Percentiles rank a stretch among this genome's conserved stretches.
These are phyloP conservation scores for Anguilla pacifica DNA, from an alignment of 2,797 vertebrate species.

Conservation along the genomic window DNA sequence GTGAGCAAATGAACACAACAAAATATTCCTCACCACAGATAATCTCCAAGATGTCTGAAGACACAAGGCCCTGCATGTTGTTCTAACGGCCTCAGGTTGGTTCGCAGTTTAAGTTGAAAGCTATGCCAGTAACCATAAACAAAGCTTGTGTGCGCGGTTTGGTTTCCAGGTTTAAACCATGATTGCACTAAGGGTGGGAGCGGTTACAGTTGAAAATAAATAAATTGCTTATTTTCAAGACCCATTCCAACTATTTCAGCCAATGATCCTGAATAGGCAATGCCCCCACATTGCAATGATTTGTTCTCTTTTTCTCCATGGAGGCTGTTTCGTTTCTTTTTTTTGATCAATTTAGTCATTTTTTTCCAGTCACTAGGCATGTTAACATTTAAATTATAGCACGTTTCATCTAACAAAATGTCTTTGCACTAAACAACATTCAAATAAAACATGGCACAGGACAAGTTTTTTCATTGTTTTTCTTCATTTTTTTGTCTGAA, in stretches of 20 bases:
- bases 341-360: conserved; percentile 35
- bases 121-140: conserved; percentile 26
- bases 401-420: conserved; percentile 83
- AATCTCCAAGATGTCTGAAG: neutral
- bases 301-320: conserved; percentile 1
- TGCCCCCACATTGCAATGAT: conserved; percentile 7
- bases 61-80: neutral
- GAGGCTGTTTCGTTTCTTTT: conserved; percentile 11
- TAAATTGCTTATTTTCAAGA: conserved; percentile 55
- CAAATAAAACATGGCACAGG: conserved; percentile 93
- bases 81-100: neutral
- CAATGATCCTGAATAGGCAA: conserved; percentile 33
- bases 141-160: conserved; percentile 47
- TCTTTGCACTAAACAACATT: conserved; percentile 89
- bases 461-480: conserved; percentile 73
- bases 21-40: neutral
- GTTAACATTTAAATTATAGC: conserved; percentile 80
- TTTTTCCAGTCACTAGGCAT: conserved; percentile 77
- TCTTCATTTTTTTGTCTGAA: conserved; percentile 64
- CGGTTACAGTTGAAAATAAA: conserved; percentile 30
- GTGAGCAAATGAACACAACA: conserved; percentile 6
- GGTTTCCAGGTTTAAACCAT: conserved; percentile 56
- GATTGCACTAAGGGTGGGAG: conserved; percentile 58
- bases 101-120: neutral
- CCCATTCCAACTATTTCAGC: conserved; percentile 31